Conservation (phyloP, 2,113 vertebrate species). For the Plecturocebus donacophilus region DNA sequence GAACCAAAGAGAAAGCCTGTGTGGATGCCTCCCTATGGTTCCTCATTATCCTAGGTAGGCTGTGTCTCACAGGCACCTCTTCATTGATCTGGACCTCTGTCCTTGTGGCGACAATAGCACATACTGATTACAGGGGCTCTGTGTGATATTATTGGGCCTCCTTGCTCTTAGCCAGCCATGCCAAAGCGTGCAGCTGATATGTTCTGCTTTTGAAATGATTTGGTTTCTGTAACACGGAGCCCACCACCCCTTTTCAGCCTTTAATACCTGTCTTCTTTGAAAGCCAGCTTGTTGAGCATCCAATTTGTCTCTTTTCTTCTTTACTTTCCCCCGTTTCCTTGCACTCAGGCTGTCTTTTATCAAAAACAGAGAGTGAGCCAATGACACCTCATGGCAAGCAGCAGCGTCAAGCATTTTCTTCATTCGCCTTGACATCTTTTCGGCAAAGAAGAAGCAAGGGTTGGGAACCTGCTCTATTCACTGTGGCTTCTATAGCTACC, state of each 20-base stretch:
- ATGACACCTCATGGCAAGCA: neutral
- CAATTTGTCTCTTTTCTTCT: conserved; percentile 22
- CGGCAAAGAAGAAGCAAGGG: conserved; percentile 61
- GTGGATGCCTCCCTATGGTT: neutral
- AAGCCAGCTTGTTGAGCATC: conserved; percentile 33
- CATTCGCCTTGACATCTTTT: conserved; percentile 74
- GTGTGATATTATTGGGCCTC: neutral
- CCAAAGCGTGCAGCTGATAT: neutral
- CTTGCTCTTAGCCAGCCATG: neutral
- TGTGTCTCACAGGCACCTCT: neutral
- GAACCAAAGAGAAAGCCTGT: neutral
- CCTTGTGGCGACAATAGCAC: neutral
- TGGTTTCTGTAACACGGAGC: neutral
- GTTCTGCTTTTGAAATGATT: neutral
- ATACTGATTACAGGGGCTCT: neutral
- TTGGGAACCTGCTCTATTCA: conserved; percentile 68
- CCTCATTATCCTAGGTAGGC: neutral
- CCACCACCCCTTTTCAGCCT: neutral
- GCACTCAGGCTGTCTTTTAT: neutral
- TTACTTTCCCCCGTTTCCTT: neutral
- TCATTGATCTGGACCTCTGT: neutral
- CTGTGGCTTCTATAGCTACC: neutral
- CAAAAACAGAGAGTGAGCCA: neutral
- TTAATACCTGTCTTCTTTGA: conserved; percentile 8
- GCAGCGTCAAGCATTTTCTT: conserved; percentile 48